Evolutionary conservation across 2,888 invertebrate genomes (phyloP).

Genomic region (Xylota segnis): DNA sequence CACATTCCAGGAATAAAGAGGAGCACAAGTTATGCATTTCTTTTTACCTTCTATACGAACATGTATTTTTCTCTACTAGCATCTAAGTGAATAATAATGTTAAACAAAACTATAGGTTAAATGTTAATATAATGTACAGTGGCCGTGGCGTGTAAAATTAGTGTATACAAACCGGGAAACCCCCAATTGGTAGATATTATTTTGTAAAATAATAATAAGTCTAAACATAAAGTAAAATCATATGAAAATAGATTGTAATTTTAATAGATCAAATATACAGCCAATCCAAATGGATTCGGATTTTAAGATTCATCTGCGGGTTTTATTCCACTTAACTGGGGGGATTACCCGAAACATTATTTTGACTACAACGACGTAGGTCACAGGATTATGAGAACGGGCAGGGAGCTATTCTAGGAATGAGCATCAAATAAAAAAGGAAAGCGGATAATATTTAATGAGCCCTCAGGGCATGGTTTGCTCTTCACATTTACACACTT

Average conservation of each 20-base stretch:
- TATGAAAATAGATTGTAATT: conserved; percentile 48
- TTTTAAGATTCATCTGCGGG: conserved; percentile 9
- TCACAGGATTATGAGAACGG: no score
- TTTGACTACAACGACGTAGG: no score
- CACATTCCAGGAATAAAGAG: conserved; percentile 70
- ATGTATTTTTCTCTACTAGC: conserved; percentile 31
- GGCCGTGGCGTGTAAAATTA: conserved; percentile 21
- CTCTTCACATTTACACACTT: no score
- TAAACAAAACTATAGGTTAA: conserved; percentile 25
- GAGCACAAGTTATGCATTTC: conserved; percentile 72
- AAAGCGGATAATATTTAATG: no score
- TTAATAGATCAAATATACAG: conserved; percentile 49
- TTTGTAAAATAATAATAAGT: conserved; percentile 52
- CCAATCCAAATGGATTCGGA: conserved; percentile 31
- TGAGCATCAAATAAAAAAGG: no score
- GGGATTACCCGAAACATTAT: background rate
- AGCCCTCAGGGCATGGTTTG: no score
- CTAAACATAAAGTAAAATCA: conserved; percentile 17
- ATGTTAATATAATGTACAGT: conserved; percentile 29
- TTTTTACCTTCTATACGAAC: conserved; percentile 19
- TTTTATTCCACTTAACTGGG: background rate
- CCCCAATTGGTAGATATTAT: conserved; percentile 32
- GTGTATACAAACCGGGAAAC: background rate
- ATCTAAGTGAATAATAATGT: conserved; percentile 23
- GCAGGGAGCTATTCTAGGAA: no score